Evolutionary conservation across 2,113 vertebrate genomes (phyloP), one percentile per base, ranked within the genome.

Genomic region (Arenaria interpres): DNA sequence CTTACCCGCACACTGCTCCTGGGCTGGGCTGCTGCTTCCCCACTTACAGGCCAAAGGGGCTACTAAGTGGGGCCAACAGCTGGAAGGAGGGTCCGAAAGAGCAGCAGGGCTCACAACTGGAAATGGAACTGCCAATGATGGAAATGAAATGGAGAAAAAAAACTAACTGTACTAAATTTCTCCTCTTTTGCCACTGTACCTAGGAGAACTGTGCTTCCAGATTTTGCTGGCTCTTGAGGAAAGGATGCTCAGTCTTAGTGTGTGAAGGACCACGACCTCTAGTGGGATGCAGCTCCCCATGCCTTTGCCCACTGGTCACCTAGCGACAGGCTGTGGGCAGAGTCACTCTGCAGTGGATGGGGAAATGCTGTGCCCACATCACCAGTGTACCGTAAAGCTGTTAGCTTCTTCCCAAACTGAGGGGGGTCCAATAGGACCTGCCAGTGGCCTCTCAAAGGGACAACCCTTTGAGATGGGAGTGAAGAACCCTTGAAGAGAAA

Each of bases 321-420:
- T 24, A 75, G 21, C 0, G 1, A 33, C 33, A 66, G 69, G 59
- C 19, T 72, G 51, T 3, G 4, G 83, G 75, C 74, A 69, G 39
- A 56, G 66, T 13, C 0, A 0, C 64, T 43, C 50, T 32, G 23
- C 51, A 50, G 46, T 0, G 1, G 41, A 35, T 14, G 43, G 20
- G 32, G 11, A 72, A 6, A 6, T 18, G 64, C 37, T 0, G 0
- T 23, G 23, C 20, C 57, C 50, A 25, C 13, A 2, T 24, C 48
- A 76, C 17, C 43, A 23, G 27, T 15, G 48, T 17, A 16, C 23
- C 4, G 3, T 1, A 63, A 67, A 89, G 48, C 22, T 0, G 0
- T 53, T 53, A 30, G 7, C 45, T 93, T 74, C 60, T 71, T 43
- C 45, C 32, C 35, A 64, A 6, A 68, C 15, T 30, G 54, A 85